Evolutionary conservation across 2,113 vertebrate genomes (phyloP), one percentile per base, ranked within the genome.

Genomic region (Rhabdornis inornatus): DNA sequence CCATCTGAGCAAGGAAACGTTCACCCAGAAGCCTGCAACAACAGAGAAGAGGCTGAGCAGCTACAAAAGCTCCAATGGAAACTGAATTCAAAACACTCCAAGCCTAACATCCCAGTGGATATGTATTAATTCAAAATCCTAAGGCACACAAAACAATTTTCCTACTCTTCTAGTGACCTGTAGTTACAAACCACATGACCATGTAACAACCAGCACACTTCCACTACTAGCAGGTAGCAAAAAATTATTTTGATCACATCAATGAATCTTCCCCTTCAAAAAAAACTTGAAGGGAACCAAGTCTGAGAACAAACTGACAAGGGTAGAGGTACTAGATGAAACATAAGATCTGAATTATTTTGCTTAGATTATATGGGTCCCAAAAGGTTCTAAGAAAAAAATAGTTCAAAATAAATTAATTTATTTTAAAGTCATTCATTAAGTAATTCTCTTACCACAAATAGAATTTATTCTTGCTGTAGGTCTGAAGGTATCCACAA

Each of bases 401-500:
- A 71, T 0, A 52, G 45, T 25, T 52, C 6, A 79, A 74, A 90
- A 74, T 20, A 35, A 80, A 56, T 25, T 4, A 5, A 47, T 71
- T 68, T 23, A 75, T 71, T 89, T 82, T 72, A 1, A 92, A 81
- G 37, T 49, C 7, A 94, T 56, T 74, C 28, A 64, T 68, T 17
- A 89, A 79, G 33, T 55, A 17, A 39, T 89, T 91, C 52, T 94
- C 99, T 98, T 98, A 99, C 99, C 99, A 96, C 99, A 99, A 61
- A 99, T 99, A 15, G 99, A 99, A 98, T 99, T 99, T 96, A 99
- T 99, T 97, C 99, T 99, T 90, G 99, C 99, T 42, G 99, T 99
- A 61, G 99, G 99, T 97, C 99, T 98, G 97, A 99, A 99, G 90
- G 99, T 99, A 94, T 99, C 99, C 95, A 99, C 99, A 98, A 99